Evolutionary conservation across 2,113 vertebrate genomes (phyloP), one percentile per base, ranked within the genome.

Genomic region (Vulpes lagopus): DNA sequence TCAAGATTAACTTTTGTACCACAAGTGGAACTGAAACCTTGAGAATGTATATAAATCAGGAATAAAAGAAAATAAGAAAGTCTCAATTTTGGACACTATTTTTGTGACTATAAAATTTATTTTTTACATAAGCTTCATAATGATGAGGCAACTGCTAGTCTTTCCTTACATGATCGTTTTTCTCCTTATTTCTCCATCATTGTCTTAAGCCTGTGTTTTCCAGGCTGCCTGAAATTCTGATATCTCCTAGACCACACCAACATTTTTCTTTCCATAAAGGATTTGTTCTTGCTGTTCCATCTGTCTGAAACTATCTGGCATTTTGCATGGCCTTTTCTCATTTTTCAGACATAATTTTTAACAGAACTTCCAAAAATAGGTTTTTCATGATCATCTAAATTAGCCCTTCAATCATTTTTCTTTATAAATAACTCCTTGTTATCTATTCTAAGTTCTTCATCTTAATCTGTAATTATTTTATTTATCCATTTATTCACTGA

Each of bases 351-450:
- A 11, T 86, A 59, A 71, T 19, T 25, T 73, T 92, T 64, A 92
- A 55, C 35, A 14, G 43, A 73, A 32, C 14, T 11, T 80, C n/a
- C n/a, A 64, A 84, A 89, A 38, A 89, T 11, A 78, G 19, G 22
- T 20, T 35, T 90, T 90, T 93, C n/a, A 62, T 79, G 57, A 90
- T 27, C 43, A n/a, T 69, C 80, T 90, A 78, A 93, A 93, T 38
- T 35, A 69, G 4, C 11, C 15, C 15, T 5, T 67, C 62, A 22
- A 15, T 25, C 19, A n/a, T 67, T 84, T 89, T 90, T n/a, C 38
- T 73, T 92, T 88, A 51, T 89, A 79, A 78, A 71, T 60, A 69
- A n/a, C 5, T 69, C 67, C 17, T 17, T 83, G 27, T 53, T 87
- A 73, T 19, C 30, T 90, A 20, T 4, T 84, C 14, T 88, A 19